phyloP scores from a whole-genome alignment of 2,888 invertebrate genomes.

The Didymodactylos carnosus region DNA sequence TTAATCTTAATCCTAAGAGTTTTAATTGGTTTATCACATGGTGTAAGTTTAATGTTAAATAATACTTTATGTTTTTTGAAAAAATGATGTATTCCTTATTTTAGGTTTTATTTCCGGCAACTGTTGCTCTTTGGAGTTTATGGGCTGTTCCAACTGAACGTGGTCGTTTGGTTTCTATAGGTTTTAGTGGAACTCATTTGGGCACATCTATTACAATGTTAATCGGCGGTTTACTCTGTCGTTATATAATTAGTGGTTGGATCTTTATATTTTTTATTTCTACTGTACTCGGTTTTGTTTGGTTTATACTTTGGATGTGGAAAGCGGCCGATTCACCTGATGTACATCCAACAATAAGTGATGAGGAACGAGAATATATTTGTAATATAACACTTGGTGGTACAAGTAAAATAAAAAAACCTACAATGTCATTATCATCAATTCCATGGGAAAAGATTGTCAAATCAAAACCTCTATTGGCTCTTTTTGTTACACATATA shows the following conservation, averaged over 20 bases:
- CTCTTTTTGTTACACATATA: constrained; percentile 16
- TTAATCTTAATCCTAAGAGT: background rate
- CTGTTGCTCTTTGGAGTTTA: background rate
- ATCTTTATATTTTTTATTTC: background rate
- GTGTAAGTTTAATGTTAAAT: too few relatives aligned
- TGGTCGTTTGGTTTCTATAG: background rate
- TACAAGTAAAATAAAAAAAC: background rate
- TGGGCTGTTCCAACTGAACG: background rate
- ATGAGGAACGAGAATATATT: background rate
- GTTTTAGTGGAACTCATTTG: background rate
- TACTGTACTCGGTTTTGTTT: background rate
- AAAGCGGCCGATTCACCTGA: background rate
- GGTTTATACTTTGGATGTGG: background rate
- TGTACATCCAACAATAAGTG: constrained; percentile 4
- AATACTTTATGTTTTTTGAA: too few relatives aligned
- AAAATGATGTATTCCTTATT: too few relatives aligned
- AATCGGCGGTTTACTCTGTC: background rate
- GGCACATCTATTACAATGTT: background rate
- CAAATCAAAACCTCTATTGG: constrained; percentile 15
- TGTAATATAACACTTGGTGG: background rate
- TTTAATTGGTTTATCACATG: background rate
- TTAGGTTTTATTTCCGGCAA: background rate
- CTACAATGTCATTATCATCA: background rate
- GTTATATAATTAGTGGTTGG: background rate
- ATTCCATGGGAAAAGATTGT: constrained; percentile 16